Base-by-base conservation (phyloP, 2,888 invertebrate species). In the Tetanocera ferruginea region DNA sequence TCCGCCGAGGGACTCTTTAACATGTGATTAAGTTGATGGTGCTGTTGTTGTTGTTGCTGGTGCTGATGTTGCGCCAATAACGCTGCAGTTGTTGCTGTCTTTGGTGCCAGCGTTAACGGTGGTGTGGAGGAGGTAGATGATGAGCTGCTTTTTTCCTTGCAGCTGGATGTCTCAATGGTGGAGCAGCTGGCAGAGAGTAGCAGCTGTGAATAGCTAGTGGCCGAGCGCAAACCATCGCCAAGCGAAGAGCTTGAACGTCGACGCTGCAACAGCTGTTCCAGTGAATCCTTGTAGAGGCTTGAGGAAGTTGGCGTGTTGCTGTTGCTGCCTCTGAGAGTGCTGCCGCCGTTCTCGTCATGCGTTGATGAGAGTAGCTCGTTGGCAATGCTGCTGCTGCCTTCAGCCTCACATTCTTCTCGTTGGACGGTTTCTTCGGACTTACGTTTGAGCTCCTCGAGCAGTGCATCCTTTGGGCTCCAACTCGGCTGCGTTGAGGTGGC, bases 81-180 rank as follows among this genome's bases (percentile, higher is more conserved):
- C 37, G 82, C 81, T 67, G 87, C 83, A 73, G 83, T 80, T 74
- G 43, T 23, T 3, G 23, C 28, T 19, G 37, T n/a, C 9, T 43
- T 17, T 17, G 55, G 52, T 34, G 25, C 23, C 72, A 72, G 3
- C 37, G 49, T 19, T n/a, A 88, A 88, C 79, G 90, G 89, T 79
- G 89, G 88, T 80, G 90, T 89, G 78, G 89, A 89, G 83, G 90
- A 89, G 86, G 89, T 88, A 85, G 89, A 89, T 83, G 90, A 89
- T 80, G 89, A 89, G 83, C 89, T 88, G 87, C 89, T 89, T 86
- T 89, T 89, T 84, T 90, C 89, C 85, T 89, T 90, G 81, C 87
- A 87, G 85, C 87, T 88, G 83, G 88, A 88, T 78, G 87, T 88
- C 82, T 88, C 89, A 74, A 87, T 88, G 79, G 86, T 87, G 64